These are phyloP conservation scores for Drosophila cardini DNA, from an alignment of 1,140 invertebrate genomes.

Conservation along the genomic window DNA sequence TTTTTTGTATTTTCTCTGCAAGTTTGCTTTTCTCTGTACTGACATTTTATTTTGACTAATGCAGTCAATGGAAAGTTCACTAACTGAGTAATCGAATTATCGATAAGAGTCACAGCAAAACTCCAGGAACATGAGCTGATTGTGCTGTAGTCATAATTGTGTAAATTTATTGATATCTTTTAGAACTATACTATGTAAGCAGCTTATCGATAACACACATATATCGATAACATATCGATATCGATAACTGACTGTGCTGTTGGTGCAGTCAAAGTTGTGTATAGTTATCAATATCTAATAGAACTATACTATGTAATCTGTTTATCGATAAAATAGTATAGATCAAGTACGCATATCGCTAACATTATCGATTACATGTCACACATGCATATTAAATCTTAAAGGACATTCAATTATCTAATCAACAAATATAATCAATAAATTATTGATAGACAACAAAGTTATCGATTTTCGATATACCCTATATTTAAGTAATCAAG, in stretches of 20 bases:
- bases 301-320: too few species aligned
- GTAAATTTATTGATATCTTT: background rate
- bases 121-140: background rate
- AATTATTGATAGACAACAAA: background rate
- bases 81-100: constrained; percentile 39
- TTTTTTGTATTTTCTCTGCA: constrained; percentile 19
- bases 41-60: constrained; percentile 43
- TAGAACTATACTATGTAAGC: too few species aligned
- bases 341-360: too few species aligned
- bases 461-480: constrained; percentile 5
- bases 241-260: too few species aligned
- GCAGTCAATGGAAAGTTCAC: constrained; percentile 10
- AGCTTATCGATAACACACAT: too few species aligned
- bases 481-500: background rate
- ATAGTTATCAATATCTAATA: too few species aligned
- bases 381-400: too few species aligned
- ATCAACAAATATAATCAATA: background rate
- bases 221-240: too few species aligned
- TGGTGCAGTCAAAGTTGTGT: too few species aligned
- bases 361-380: too few species aligned
- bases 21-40: constrained; percentile 37
- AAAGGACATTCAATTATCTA: background rate
- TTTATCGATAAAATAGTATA: too few species aligned
- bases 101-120: constrained; percentile 2
- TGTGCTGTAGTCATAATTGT: background rate